Percentiles rank a stretch among this genome's conserved stretches.
These are phyloP conservation scores for Melanophora roralis DNA, from an alignment of 2,888 invertebrate genomes.

Conservation along the genomic window DNA sequence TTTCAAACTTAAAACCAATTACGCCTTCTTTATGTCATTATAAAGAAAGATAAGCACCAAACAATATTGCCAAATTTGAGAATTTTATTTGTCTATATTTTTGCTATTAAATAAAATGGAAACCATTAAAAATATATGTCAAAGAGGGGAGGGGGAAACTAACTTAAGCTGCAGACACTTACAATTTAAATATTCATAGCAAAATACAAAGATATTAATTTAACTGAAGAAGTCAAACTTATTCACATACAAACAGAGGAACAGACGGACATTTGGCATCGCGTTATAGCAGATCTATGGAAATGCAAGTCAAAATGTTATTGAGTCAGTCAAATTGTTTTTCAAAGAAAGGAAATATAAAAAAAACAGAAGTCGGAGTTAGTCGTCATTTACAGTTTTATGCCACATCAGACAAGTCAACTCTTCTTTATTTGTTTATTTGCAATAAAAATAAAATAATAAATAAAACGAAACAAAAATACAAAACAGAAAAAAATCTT, in stretches of 20 bases:
- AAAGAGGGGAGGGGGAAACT: not conserved
- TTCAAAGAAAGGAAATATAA: not conserved
- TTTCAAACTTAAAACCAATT: conserved; percentile 9
- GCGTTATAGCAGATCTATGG: conserved; percentile 10
- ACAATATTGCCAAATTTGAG: conserved; percentile 14
- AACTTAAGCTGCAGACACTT: conserved; percentile 2
- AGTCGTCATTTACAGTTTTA: conserved; percentile 8
- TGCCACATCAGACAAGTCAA: conserved; percentile 47
- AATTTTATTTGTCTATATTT: not conserved
- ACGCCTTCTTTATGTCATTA: not conserved
- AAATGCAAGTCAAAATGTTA: conserved; percentile 13
- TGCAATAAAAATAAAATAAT: conserved; percentile 7
- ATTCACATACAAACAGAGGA: not conserved
- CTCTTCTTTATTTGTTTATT: conserved; percentile 31
- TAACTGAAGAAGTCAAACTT: too few relatives aligned
- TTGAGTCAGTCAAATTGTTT: conserved; percentile 23
- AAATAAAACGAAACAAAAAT: conserved; percentile 31
- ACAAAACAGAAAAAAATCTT: conserved; percentile 42
- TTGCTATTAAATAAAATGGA: not conserved
- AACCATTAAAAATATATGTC: not conserved
- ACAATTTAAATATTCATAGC: conserved; percentile 26
- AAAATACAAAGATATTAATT: conserved; percentile 13
- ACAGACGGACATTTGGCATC: too few relatives aligned
- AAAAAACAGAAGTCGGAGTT: not conserved
- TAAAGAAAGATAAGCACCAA: not conserved